These are phyloP conservation scores for Palaemon carinicauda DNA, from an alignment of 1,140 invertebrate genomes.

Conservation along the genomic window DNA sequence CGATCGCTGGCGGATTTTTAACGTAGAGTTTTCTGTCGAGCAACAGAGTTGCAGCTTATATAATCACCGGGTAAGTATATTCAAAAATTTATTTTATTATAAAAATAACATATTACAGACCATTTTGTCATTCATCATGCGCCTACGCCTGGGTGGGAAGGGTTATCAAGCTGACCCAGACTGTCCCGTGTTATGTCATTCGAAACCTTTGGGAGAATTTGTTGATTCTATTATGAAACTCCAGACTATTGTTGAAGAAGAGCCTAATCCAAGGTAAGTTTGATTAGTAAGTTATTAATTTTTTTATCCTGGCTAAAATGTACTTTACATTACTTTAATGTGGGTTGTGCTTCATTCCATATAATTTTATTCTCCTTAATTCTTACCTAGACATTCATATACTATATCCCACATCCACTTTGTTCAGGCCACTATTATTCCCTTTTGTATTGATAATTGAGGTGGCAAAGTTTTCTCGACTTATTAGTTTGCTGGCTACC, in stretches of 20 bases:
- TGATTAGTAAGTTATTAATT: not conserved
- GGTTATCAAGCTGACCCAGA: conserved; percentile 43
- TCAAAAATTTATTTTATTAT: too few relatives aligned
- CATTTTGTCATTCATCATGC: conserved; percentile 50
- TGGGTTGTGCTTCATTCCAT: not conserved
- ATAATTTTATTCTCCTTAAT: too few relatives aligned
- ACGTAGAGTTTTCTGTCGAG: too few relatives aligned
- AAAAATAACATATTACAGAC: conserved; percentile 51
- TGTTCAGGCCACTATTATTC: too few relatives aligned
- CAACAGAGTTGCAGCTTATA: too few relatives aligned
- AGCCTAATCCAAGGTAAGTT: conserved; percentile 21
- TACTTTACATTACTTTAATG: not conserved
- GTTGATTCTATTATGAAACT: conserved; percentile 55
- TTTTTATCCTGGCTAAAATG: not conserved
- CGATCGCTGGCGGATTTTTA: too few relatives aligned
- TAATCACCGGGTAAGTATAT: too few relatives aligned
- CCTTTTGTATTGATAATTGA: too few relatives aligned
- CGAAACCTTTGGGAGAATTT: conserved; percentile 42
- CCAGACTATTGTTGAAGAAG: conserved; percentile 34
- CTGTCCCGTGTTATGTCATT: conserved; percentile 30
- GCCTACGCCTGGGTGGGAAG: conserved; percentile 44
- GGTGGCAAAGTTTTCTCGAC: too few relatives aligned
- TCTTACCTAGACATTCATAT: too few relatives aligned
- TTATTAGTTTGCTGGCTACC: too few relatives aligned
- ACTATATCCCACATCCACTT: too few relatives aligned